These are phyloP conservation scores for Montipora sp. DNA, from an alignment of 64 coral and sea anemone species.

Conservation along the genomic window DNA sequence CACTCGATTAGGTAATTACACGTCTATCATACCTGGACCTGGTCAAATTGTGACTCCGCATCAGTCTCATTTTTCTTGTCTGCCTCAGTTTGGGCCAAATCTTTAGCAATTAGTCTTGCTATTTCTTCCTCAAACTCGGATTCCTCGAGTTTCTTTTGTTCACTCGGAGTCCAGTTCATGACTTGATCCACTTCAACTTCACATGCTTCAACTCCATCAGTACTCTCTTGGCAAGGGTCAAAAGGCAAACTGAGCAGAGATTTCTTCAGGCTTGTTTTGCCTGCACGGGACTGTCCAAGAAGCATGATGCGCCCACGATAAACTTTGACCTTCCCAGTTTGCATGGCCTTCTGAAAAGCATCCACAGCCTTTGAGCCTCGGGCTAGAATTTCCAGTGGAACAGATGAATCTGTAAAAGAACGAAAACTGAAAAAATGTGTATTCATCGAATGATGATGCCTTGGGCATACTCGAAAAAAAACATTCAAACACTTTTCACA, in stretches of 20 bases:
- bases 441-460: too few species aligned
- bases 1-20: too few species aligned
- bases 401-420: background rate
- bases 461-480: too few species aligned
- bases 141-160: background rate
- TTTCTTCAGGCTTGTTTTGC: slow-evolving; percentile 24
- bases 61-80: background rate
- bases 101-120: background rate
- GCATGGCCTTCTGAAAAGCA: background rate
- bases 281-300: background rate
- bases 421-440: too few species aligned
- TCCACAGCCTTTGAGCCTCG: background rate
- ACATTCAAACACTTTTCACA: too few species aligned
- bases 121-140: background rate
- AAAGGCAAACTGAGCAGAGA: background rate
- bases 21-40: background rate
- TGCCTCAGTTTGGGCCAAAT: background rate
- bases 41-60: background rate
- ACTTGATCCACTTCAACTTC: background rate
- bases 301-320: background rate
- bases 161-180: background rate
- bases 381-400: background rate
- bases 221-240: slow-evolving; percentile 2
- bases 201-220: background rate
- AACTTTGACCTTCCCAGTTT: background rate